Evolutionary conservation across 2,888 invertebrate genomes (phyloP), one percentile per base, ranked within the genome.

Genomic region (Drosophila atroscutellata): DNA sequence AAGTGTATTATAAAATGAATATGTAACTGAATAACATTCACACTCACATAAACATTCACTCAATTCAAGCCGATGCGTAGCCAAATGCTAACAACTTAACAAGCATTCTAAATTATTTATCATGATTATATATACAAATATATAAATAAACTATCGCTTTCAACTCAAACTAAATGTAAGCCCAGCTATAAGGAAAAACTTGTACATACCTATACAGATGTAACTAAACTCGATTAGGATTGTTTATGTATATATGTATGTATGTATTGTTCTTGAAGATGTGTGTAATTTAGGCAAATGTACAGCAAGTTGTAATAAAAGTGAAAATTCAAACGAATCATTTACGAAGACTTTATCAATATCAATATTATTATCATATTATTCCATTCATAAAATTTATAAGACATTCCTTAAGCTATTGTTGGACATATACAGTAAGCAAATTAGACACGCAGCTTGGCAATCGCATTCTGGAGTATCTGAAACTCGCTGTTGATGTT

Each of bases 401-500:
- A 47, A 49, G 30, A 18, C 15, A n/a, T 34, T 15, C 49, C 54
- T 68, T 68, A 61, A 55, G 52, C 32, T 26, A 56, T 47, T 24
- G 8, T 18, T 32, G 42, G 28, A 15, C 24, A 37, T 32, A 36
- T 49, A 42, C 50, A n/a, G 3, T 45, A 26, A 36, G 34, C 18
- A 54, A 52, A 24, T 56, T 90, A 93, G 63, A 93, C 91, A 89
- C 94, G 96, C 74, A 97, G 91, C 92, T 97, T 97, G 66, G 94
- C 95, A 92, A 97, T 94, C 9, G 97, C 96, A 86, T 97, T 96
- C 83, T 96, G 94, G 20, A 98, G 94, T 59, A 96, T 95, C 78
- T 96, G 95, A 92, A 98, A 95, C 92, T 98, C 97, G 77, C 95
- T 95, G 84, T 96, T 96, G 15, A 98, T 96, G 81, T 96, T 96